Percentiles rank a stretch among this genome's conserved stretches.
Evolutionary conservation across 2,113 vertebrate species (phyloP).

Genomic region (Toxostoma redivivum): DNA sequence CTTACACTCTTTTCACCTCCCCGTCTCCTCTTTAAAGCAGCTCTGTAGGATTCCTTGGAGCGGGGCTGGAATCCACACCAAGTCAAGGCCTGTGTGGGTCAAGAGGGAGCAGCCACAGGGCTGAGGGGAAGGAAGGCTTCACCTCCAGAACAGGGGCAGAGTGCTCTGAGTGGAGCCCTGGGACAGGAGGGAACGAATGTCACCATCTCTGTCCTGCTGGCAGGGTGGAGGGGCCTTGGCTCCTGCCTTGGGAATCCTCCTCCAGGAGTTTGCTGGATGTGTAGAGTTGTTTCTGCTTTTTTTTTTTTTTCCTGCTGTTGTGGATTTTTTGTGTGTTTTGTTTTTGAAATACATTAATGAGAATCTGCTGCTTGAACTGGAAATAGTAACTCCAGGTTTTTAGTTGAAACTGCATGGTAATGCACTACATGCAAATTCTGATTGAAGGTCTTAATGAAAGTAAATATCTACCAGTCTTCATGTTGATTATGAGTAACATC

Average conservation of each 20-base stretch:
- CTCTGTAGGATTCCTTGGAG: background rate
- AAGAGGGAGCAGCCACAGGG: background rate
- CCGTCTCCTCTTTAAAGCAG: background rate
- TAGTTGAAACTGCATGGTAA: background rate
- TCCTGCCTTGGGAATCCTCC: background rate
- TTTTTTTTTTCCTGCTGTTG: background rate
- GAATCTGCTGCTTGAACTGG: background rate
- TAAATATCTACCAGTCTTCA: background rate
- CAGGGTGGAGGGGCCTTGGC: background rate
- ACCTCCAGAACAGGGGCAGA: background rate
- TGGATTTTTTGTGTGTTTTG: background rate
- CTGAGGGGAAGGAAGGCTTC: background rate
- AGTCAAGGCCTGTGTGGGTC: background rate
- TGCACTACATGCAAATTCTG: background rate
- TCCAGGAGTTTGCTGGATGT: background rate
- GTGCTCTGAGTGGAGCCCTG: background rate
- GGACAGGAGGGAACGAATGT: background rate
- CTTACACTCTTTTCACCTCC: background rate
- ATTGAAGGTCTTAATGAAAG: background rate
- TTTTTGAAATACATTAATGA: background rate
- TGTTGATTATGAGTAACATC: background rate
- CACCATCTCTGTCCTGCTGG: background rate
- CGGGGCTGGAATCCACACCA: background rate
- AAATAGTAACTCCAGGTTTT: background rate
- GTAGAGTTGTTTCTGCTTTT: background rate